Percentiles rank a stretch among this genome's conserved stretches.
These are phyloP conservation scores for Lomographa bimaculata DNA, from an alignment of 2,888 invertebrate species.

Conservation along the genomic window DNA sequence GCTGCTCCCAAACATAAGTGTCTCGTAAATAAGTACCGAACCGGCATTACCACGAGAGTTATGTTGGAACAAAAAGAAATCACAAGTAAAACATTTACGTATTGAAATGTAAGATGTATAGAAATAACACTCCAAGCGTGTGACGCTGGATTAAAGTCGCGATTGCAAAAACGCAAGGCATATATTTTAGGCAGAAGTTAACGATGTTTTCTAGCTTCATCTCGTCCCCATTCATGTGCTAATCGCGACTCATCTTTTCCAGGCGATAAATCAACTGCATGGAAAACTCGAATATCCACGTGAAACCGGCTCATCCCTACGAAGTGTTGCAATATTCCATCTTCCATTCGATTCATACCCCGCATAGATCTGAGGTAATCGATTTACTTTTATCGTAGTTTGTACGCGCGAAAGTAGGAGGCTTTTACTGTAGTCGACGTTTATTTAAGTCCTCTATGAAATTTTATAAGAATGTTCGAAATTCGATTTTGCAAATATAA, in stretches of 20 bases:
- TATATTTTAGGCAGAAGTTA: no score
- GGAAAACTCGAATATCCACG: slow-evolving; percentile 82
- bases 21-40: no score
- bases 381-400: slow-evolving; percentile 24
- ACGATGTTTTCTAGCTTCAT: no score
- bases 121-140: no score
- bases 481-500: slow-evolving; percentile 17
- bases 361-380: slow-evolving; percentile 65
- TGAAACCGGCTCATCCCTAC: slow-evolving; percentile 54
- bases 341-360: slow-evolving; percentile 51
- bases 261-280: slow-evolving; percentile 72
- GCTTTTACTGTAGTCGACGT: slow-evolving; percentile 37
- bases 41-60: no score
- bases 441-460: no score
- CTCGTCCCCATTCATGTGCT: not conserved
- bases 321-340: slow-evolving; percentile 38
- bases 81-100: no score
- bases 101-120: no score
- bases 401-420: slow-evolving; percentile 33
- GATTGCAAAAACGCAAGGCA: no score
- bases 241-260: slow-evolving; percentile 37
- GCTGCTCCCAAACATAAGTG: no score
- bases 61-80: no score
- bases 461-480: slow-evolving; percentile 33
- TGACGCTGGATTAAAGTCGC: no score